Evolutionary conservation across 2,888 invertebrate genomes (phyloP), one percentile per base, ranked within the genome.

Genomic region (Melanotus villosus): DNA sequence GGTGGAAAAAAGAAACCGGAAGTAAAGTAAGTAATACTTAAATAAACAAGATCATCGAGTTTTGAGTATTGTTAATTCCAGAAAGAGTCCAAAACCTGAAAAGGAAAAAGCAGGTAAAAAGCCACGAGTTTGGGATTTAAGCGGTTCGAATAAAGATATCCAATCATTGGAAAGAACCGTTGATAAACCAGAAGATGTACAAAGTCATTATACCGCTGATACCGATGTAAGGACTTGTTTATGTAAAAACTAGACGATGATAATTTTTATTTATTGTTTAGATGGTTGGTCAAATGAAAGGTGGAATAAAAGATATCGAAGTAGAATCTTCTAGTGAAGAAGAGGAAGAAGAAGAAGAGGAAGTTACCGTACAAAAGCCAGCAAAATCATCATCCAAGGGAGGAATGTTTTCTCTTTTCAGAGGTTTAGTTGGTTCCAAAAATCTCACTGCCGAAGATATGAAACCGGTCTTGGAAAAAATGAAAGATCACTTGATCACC

Each of bases 401-500:
- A 18, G 92, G 93, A 73, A 90, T 97, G 88, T 94, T 97, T 81
- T 93, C 93, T 32, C 90, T 96, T 80, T 95, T 99, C 82, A 85
- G 85, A 87, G 92, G 93, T 16, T 87, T 96, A 67, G 96, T 96
- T n/a, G 95, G 95, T 0, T 92, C 93, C 1, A 98, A 98, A 85
- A 94, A 93, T 41, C 86, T 99, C 65, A 91, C 93, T 0, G 87
- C 88, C 1, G 91, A 92, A 38, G 93, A 94, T 74, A 92, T 99
- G 89, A 88, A 89, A 57, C 94, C 97, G 0, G 94, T 91, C 18
- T 86, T 99, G 78, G 98, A 98, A 56, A 97, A 98, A 85, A 88
- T 99, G 86, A 93, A 93, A 70, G 98, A 99, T 83, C 98, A 98
- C 83, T 88, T 99, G 63, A 98, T 99, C 77, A 88, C 91, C 0